A percentile compares a stretch with the other conserved stretches of the same genome.
These are phyloP conservation scores for Scomberomorus guttatus DNA, from an alignment of 2,797 vertebrate species.

Conservation along the genomic window DNA sequence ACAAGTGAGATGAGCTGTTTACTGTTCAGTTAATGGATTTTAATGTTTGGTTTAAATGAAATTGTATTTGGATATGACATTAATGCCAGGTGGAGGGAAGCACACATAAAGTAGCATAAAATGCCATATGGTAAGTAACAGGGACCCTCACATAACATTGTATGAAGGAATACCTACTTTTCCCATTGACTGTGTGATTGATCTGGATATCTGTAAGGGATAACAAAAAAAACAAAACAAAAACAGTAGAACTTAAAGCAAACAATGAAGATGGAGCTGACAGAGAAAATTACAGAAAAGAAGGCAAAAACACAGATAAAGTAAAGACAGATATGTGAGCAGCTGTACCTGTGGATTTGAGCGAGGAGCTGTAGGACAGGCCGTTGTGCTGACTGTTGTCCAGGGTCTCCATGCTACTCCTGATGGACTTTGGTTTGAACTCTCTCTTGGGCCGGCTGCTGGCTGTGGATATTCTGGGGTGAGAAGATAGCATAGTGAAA, in stretches of 20 bases:
- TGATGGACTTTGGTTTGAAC: conserved; percentile 88
- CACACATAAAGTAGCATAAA: background rate
- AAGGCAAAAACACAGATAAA: background rate
- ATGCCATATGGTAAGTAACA: background rate
- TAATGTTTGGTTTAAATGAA: background rate
- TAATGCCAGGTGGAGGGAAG: background rate
- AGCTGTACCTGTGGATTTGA: conserved; percentile 87
- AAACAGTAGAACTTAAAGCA: conserved; percentile 17
- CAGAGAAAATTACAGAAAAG: background rate
- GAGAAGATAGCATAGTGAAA: conserved; percentile 4
- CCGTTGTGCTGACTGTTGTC: conserved; percentile 89
- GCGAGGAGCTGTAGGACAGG: conserved; percentile 82
- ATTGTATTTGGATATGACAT: background rate
- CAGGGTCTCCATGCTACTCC: conserved; percentile 81
- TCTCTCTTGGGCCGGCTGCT: conserved; percentile 88
- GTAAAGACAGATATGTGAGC: background rate
- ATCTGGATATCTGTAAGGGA: conserved; percentile 76
- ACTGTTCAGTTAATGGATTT: background rate
- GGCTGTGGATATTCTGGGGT: conserved; percentile 88
- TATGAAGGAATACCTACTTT: conserved; percentile 76
- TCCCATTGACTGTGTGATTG: conserved; percentile 78
- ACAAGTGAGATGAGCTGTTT: too few relatives aligned
- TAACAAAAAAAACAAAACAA: conserved; percentile 46
- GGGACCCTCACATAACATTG: background rate
- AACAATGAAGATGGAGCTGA: conserved; percentile 21